Evolutionary conservation across 2,113 vertebrate genomes (phyloP).

Genomic region (Nesogale talazaci): DNA sequence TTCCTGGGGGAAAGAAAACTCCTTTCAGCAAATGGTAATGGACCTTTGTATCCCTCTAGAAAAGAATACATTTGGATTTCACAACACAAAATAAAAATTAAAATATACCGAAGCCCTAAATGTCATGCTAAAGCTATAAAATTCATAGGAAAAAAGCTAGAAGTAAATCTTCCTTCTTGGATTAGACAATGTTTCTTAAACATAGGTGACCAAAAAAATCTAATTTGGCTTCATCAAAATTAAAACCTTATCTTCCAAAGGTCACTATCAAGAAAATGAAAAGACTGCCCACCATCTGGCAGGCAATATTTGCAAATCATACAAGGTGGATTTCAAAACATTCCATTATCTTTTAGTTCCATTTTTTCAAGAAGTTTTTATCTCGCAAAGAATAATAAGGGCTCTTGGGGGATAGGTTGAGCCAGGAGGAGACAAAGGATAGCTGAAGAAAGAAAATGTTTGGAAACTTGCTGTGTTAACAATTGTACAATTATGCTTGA

Average conservation of each 20-base stretch:
- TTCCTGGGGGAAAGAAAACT: too few relatives aligned
- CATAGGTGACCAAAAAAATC: background rate
- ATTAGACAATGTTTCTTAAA: background rate
- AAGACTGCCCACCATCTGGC: background rate
- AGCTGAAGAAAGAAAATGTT: too few relatives aligned
- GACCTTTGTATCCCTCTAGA: background rate
- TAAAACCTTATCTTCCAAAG: background rate
- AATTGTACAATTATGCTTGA: too few relatives aligned
- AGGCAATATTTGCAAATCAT: too few relatives aligned
- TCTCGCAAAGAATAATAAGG: too few relatives aligned
- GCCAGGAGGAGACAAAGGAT: too few relatives aligned
- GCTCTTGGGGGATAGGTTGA: too few relatives aligned
- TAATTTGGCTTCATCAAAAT: background rate
- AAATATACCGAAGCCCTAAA: background rate
- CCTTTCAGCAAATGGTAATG: background rate
- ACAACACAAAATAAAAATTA: background rate
- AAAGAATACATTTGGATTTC: background rate
- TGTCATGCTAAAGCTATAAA: background rate
- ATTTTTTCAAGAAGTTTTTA: too few relatives aligned
- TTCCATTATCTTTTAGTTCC: too few relatives aligned
- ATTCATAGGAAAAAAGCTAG: background rate
- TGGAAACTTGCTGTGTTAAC: too few relatives aligned
- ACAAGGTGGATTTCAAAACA: too few relatives aligned
- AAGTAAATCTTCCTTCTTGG: too few relatives aligned
- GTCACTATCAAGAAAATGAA: background rate